A percentile compares a stretch with the other conserved stretches of the same genome.
These are phyloP conservation scores for Oncorhynchus kisutch DNA, from an alignment of 2,113 vertebrate species.

Conservation along the genomic window DNA sequence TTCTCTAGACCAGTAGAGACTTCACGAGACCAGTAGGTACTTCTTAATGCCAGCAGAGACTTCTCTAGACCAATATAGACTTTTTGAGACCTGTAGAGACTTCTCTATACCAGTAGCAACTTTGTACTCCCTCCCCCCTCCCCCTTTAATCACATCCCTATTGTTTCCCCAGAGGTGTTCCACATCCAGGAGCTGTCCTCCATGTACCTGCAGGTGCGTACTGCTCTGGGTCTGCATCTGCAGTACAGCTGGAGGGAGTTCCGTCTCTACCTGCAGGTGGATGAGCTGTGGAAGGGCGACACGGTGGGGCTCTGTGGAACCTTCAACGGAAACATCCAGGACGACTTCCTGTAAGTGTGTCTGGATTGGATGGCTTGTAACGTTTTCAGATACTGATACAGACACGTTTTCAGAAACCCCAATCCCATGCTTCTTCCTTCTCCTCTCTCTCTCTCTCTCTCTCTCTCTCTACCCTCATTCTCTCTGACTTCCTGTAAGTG, in stretches of 20 bases:
- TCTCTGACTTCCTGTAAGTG: constrained; percentile 80
- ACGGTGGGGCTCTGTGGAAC: constrained; percentile 93
- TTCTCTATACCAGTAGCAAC: no score
- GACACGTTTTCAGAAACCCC: no score
- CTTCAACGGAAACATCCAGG: constrained; percentile 95
- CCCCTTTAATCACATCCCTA: background rate
- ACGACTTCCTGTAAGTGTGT: constrained; percentile 90
- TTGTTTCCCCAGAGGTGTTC: constrained; percentile 77
- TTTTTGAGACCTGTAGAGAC: rapidly evolving
- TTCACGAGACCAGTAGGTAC: no score
- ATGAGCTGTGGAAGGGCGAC: constrained; percentile 85
- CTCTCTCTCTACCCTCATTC: background rate
- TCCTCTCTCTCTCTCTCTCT: background rate
- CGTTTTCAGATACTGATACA: no score
- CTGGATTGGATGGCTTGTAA: background rate
- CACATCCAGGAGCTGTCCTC: constrained; percentile 88
- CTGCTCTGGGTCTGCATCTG: constrained; percentile 81
- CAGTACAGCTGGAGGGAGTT: constrained; percentile 87
- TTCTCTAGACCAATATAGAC: no score
- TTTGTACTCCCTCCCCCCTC: no score
- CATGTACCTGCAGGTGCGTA: constrained; percentile 87
- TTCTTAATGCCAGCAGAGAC: rapidly evolving
- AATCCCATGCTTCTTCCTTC: background rate
- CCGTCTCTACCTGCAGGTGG: constrained; percentile 86
- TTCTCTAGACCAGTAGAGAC: no score